Base-by-base conservation (phyloP, 1,140 invertebrate species). In the Lithobius niger region DNA sequence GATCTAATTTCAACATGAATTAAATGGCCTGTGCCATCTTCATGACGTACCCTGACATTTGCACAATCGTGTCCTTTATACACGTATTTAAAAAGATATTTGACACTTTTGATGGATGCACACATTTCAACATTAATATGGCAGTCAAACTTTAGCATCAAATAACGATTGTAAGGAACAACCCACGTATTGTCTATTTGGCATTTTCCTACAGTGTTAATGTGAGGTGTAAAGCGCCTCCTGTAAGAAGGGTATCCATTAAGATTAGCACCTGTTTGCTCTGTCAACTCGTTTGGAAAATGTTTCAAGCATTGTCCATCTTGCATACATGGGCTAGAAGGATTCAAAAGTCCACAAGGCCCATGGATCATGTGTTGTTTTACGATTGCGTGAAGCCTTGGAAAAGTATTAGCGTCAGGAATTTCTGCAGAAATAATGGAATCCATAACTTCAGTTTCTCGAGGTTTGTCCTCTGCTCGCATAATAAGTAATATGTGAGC, bases 191-290 rank as follows among this genome's bases (percentile, higher is more conserved):
- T n/a, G n/a, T n/a, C n/a, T n/a, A n/a, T n/a, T n/a, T n/a, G n/a
- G n/a, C n/a, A n/a, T n/a, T n/a, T n/a, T n/a, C n/a, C n/a, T n/a
- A n/a, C n/a, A n/a, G n/a, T n/a, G n/a, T n/a, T n/a, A n/a, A n/a
- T n/a, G n/a, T n/a, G n/a, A n/a, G n/a, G n/a, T n/a, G n/a, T n/a
- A n/a, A n/a, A n/a, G n/a, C n/a, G n/a, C n/a, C n/a, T n/a, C 6
- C 65, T 36, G 57, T 75, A 73, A 13, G 54, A 42, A 15, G 72
- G 66, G 64, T 71, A 76, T 45, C 67, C 69, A 59, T 69, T 62
- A 31, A 61, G 59, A 18, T 59, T 66, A 42, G 65, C 67, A 24
- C 66, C 49, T 15, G 70, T 73, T 43, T 69, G 63, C 13, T 56
- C 50, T 2, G 57, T 31, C 18, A 73, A 66, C 4, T 52, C 42